A percentile compares a stretch with the other conserved stretches of the same genome.
phyloP scores from a whole-genome alignment of 2,797 vertebrate species.

The Notamacropus eugenii region DNA sequence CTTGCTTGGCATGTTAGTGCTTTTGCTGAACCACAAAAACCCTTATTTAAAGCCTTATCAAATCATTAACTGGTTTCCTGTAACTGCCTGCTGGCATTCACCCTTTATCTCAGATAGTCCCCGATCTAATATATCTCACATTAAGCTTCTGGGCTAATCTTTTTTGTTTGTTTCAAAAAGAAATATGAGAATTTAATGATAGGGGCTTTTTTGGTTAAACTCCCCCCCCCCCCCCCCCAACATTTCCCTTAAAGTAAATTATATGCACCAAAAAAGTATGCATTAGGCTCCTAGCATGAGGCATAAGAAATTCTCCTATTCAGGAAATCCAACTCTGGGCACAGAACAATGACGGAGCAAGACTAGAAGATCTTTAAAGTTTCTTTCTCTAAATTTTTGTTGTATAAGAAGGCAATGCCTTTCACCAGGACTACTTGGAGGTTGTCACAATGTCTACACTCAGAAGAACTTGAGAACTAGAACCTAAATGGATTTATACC shows the following conservation, averaged over 20 bases:
- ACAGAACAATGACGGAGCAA: neutral
- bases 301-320: neutral
- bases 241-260: neutral
- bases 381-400: neutral
- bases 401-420: neutral
- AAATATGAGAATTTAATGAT: neutral
- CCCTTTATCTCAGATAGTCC: neutral
- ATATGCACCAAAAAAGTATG: neutral
- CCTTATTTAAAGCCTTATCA: neutral
- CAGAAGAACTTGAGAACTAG: neutral
- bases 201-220: neutral
- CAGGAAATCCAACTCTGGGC: neutral
- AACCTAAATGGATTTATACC: neutral
- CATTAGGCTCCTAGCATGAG: neutral
- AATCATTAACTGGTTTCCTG: neutral
- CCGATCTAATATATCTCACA: constrained; percentile 15
- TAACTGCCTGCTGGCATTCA: neutral
- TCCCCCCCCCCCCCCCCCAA: no score
- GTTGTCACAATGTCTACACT: neutral
- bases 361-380: neutral
- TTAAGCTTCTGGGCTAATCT: constrained; percentile 4
- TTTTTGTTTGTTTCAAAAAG: neutral
- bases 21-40: neutral
- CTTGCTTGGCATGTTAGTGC: neutral
- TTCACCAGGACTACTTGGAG: neutral